Conservation (phyloP, 2,797 vertebrate genomes). For the Trichosurus vulpecula region DNA sequence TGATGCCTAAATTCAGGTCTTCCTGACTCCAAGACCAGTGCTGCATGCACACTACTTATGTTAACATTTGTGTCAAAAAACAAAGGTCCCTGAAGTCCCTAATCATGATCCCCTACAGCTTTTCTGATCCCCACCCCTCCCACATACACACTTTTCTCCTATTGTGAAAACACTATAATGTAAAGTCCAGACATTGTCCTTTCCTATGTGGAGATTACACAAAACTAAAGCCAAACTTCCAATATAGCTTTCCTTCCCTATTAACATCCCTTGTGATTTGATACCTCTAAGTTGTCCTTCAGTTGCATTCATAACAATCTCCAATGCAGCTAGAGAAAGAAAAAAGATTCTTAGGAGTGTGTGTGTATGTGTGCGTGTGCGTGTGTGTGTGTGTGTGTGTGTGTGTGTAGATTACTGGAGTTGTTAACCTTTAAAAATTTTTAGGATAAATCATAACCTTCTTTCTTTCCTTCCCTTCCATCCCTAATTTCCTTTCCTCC, state of each 20-base stretch:
- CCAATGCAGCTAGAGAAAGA: neutral
- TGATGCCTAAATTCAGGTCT: neutral
- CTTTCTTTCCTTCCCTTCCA: neutral
- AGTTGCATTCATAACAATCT: neutral
- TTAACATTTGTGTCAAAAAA: conserved; percentile 77
- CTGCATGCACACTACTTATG: neutral
- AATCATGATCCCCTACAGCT: neutral
- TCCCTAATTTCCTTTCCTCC: neutral
- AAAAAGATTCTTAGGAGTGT: neutral
- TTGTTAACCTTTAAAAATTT: neutral
- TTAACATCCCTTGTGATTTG: neutral
- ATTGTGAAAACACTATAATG: neutral
- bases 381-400: neutral
- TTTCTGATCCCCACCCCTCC: neutral
- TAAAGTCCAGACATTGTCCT: neutral
- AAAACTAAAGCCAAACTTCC: neutral
- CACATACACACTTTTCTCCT: neutral
- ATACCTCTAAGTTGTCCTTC: neutral
- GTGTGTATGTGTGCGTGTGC: too few relatives aligned
- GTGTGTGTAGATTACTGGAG: neutral
- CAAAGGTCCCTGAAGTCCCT: conserved; percentile 45
- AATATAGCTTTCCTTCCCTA: neutral
- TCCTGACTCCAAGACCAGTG: neutral
- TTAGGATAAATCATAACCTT: neutral
- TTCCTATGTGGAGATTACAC: conserved; percentile 11